phyloP scores from a whole-genome alignment of 2,888 invertebrate genomes.

The Lucinisca nassula region DNA sequence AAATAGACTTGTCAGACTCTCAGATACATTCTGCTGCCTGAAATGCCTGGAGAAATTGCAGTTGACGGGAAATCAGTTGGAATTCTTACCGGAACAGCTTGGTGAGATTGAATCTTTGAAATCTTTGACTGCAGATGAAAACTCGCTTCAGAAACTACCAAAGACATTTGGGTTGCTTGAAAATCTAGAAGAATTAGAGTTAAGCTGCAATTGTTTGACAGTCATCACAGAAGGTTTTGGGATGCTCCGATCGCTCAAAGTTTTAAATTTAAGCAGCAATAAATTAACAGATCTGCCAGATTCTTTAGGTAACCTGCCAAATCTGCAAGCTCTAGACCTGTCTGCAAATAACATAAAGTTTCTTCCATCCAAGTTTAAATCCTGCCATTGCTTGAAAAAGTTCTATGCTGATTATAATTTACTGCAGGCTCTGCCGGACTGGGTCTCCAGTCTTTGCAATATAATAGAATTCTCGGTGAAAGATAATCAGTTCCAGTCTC shows the following conservation, averaged over 20 bases:
- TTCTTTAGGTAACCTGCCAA: conserved; percentile 72
- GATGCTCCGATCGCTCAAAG: conserved; percentile 70
- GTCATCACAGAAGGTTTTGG: conserved; percentile 78
- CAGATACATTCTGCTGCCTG: conserved; percentile 75
- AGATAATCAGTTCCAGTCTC: conserved; percentile 76
- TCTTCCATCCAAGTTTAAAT: conserved; percentile 72
- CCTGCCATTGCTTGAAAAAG: conserved; percentile 71
- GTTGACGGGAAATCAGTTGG: conserved; percentile 77
- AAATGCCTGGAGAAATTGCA: conserved; percentile 66
- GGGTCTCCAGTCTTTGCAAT: conserved; percentile 73
- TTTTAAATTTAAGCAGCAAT: conserved; percentile 77
- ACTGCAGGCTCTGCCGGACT: conserved; percentile 73
- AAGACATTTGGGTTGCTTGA: conserved; percentile 71
- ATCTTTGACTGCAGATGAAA: conserved; percentile 75
- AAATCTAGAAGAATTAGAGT: conserved; percentile 71
- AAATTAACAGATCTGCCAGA: conserved; percentile 73
- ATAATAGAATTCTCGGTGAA: conserved; percentile 74
- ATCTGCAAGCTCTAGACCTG: conserved; percentile 76
- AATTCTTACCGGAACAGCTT: conserved; percentile 77
- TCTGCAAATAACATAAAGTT: conserved; percentile 76
- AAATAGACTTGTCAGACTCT: conserved; percentile 74
- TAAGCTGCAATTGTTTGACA: conserved; percentile 70
- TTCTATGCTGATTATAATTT: conserved; percentile 75
- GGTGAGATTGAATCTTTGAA: conserved; percentile 72
- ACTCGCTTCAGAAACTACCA: conserved; percentile 73